A percentile compares a stretch with the other conserved stretches of the same genome.
Conservation (phyloP, 2,888 invertebrate species). For the Dioctria linearis region DNA sequence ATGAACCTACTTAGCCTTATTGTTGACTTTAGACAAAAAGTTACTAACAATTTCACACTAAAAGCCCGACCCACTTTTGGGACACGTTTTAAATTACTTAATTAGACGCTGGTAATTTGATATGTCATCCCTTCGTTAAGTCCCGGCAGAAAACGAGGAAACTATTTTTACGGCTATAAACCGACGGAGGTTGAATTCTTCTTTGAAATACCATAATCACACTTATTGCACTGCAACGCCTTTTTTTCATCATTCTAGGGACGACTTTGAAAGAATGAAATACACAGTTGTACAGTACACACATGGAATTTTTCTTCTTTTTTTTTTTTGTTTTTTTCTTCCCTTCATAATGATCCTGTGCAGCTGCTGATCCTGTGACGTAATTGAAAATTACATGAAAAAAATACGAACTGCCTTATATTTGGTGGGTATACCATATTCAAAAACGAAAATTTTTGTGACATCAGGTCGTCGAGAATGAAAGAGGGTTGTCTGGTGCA, state of each 20-base stretch:
- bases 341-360: slow-evolving; percentile 7
- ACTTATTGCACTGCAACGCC: slow-evolving; percentile 30
- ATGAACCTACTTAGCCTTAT: too few relatives aligned
- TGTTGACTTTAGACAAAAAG: too few relatives aligned
- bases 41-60: not conserved
- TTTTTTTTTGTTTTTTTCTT: too few relatives aligned
- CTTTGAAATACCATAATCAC: slow-evolving; percentile 25
- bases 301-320: not conserved
- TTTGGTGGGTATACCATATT: not conserved
- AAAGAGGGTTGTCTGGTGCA: not conserved
- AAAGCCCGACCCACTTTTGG: not conserved
- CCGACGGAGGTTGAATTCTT: not conserved
- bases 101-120: not conserved
- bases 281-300: not conserved
- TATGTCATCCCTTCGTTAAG: not conserved
- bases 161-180: not conserved
- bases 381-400: slow-evolving; percentile 37
- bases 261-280: not conserved
- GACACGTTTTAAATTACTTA: not conserved
- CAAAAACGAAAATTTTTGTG: not conserved
- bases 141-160: not conserved
- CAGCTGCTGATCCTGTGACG: slow-evolving; percentile 44
- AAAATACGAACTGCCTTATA: slow-evolving; percentile 14
- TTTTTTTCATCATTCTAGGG: not conserved
- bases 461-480: not conserved